Evolutionary conservation across 2,797 vertebrate genomes (phyloP).

Genomic region (Neosilurus hyrtlii): DNA sequence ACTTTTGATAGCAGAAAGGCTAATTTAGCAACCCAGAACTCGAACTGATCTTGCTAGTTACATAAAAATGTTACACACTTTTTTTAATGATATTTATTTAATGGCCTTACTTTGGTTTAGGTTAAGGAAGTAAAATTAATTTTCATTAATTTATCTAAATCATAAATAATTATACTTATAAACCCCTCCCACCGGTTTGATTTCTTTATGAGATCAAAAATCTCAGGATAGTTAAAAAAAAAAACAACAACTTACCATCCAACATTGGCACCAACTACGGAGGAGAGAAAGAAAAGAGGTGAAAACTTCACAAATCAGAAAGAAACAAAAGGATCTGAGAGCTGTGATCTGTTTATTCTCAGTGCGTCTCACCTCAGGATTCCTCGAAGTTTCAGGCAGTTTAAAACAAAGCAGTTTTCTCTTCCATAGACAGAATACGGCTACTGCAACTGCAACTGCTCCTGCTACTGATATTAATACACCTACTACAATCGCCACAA

Average conservation of each 20-base stretch:
- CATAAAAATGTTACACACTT: neutral
- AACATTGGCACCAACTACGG: constrained; percentile 11
- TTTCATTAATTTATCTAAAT: no score
- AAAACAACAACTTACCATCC: constrained; percentile 49
- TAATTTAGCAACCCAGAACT: neutral
- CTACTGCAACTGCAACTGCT: rapidly evolving
- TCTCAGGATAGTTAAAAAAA: neutral
- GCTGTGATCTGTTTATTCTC: neutral
- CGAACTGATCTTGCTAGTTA: neutral
- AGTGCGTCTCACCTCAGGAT: neutral
- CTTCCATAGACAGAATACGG: neutral
- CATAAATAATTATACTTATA: no score
- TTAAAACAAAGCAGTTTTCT: neutral
- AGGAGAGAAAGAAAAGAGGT: constrained; percentile 29
- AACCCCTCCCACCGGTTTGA: no score
- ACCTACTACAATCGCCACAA: rapidly evolving
- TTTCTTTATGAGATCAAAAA: neutral
- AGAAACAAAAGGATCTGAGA: neutral
- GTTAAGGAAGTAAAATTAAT: neutral
- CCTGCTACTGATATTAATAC: rapidly evolving
- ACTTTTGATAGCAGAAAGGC: no score
- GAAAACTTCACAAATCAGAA: neutral
- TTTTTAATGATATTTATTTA: neutral
- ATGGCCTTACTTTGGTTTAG: neutral
- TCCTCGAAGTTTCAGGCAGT: rapidly evolving